Conservation (phyloP, 2,888 invertebrate genomes). For the Ophion ellenae region DNA sequence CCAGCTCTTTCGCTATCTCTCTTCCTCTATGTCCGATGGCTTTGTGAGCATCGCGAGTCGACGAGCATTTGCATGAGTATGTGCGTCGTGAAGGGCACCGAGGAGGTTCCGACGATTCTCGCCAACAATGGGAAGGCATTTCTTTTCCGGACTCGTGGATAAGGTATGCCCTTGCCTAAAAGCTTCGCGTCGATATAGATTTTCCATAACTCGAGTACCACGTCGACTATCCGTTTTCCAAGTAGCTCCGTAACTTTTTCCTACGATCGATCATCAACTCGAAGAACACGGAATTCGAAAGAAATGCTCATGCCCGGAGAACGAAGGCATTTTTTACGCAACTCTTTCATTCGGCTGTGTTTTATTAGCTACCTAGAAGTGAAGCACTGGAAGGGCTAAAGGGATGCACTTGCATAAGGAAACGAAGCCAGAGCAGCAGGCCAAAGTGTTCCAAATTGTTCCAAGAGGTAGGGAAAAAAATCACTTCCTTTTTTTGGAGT, state of each 20-base stretch:
- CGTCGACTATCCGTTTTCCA: neutral
- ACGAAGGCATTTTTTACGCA: neutral
- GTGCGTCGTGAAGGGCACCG: neutral
- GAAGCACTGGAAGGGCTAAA: neutral
- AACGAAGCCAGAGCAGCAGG: neutral
- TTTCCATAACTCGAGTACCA: neutral
- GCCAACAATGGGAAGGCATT: slow-evolving; percentile 20
- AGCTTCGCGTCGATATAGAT: slow-evolving; percentile 13
- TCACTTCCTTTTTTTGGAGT: no score
- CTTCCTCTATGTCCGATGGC: slow-evolving; percentile 1
- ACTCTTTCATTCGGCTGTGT: neutral
- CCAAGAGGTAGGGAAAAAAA: no score
- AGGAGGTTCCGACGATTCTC: neutral
- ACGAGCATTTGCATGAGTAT: slow-evolving; percentile 16
- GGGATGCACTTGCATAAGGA: neutral
- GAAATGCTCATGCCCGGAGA: neutral
- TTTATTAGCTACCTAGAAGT: neutral
- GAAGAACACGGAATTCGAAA: neutral
- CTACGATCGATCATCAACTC: neutral
- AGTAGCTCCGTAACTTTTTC: neutral
- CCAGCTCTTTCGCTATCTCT: neutral
- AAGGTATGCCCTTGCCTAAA: slow-evolving; percentile 7
- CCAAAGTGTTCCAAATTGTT: no score
- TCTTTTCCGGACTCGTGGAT: slow-evolving; percentile 3
- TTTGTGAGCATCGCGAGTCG: neutral